Conservation (phyloP, 2,113 vertebrate species). For the Hyperoodon ampullatus region DNA sequence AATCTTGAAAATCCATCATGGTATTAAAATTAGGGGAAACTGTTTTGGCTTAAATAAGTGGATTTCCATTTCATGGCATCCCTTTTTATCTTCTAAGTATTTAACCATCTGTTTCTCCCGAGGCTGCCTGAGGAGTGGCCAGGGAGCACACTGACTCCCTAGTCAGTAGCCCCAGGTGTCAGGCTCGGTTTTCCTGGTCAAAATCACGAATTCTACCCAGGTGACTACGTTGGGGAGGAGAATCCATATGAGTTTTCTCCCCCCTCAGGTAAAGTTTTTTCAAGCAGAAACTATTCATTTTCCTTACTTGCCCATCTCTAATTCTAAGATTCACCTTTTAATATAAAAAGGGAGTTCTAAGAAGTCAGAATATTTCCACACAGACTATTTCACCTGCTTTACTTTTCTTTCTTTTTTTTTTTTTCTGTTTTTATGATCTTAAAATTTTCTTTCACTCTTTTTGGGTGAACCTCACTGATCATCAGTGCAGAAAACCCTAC, state of each 20-base stretch:
- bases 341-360: neutral
- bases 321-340: neutral
- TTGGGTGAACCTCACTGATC: neutral
- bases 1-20: neutral
- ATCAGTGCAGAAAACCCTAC: neutral
- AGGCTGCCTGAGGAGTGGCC: neutral
- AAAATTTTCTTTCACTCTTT: neutral
- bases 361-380: neutral
- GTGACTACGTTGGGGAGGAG: neutral
- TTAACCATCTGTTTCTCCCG: neutral
- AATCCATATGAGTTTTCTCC: neutral
- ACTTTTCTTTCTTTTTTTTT: too few species aligned
- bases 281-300: neutral
- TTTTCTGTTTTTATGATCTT: neutral
- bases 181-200: neutral
- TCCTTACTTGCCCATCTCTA: neutral
- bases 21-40: neutral
- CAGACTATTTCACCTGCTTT: neutral
- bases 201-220: neutral
- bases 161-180: neutral
- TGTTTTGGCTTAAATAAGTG: neutral
- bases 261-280: neutral
- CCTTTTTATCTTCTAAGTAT: neutral
- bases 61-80: neutral
- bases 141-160: neutral